Evolutionary conservation across 2,888 invertebrate species (phyloP).

Genomic region (Agriopis leucophaearia): DNA sequence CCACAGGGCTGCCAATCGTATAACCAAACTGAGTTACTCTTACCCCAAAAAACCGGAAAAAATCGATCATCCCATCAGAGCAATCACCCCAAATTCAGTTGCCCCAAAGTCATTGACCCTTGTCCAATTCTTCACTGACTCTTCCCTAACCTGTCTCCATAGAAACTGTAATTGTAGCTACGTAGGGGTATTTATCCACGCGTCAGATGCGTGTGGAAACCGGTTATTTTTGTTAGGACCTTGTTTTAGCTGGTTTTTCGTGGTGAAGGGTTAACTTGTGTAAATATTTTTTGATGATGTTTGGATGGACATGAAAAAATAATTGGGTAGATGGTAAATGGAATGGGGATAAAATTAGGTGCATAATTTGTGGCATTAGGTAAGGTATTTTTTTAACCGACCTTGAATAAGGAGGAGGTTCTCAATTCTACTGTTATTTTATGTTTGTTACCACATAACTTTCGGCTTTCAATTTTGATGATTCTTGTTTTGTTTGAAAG

Average conservation of each 20-base stretch:
- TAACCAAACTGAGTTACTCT: conserved; percentile 9
- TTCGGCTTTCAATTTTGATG: too few species aligned
- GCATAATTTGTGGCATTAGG: not conserved
- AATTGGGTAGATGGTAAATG: not conserved
- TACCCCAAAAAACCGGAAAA: conserved; percentile 30
- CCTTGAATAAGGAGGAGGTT: too few species aligned
- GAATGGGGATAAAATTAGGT: not conserved
- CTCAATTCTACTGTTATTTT: too few species aligned
- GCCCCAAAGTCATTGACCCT: conserved; percentile 44
- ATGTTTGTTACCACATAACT: too few species aligned
- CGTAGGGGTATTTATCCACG: conserved; percentile 23
- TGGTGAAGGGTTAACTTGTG: conserved; percentile 25
- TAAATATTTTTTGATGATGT: conserved; percentile 16
- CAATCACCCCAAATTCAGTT: conserved; percentile 44
- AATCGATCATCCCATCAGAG: conserved; percentile 47
- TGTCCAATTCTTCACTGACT: conserved; percentile 31
- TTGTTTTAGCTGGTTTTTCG: conserved; percentile 23
- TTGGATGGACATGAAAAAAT: conserved; percentile 6
- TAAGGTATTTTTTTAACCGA: too few species aligned
- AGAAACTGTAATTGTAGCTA: conserved; percentile 18
- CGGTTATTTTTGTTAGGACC: conserved; percentile 23
- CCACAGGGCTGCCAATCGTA: not conserved
- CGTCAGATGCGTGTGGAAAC: conserved; percentile 18
- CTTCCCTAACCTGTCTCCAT: conserved; percentile 8
- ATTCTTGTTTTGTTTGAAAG: too few species aligned